Percentiles rank a stretch among this genome's conserved stretches.
phyloP scores from a whole-genome alignment of 1,140 invertebrate genomes.

The Drosophila triauraria region DNA sequence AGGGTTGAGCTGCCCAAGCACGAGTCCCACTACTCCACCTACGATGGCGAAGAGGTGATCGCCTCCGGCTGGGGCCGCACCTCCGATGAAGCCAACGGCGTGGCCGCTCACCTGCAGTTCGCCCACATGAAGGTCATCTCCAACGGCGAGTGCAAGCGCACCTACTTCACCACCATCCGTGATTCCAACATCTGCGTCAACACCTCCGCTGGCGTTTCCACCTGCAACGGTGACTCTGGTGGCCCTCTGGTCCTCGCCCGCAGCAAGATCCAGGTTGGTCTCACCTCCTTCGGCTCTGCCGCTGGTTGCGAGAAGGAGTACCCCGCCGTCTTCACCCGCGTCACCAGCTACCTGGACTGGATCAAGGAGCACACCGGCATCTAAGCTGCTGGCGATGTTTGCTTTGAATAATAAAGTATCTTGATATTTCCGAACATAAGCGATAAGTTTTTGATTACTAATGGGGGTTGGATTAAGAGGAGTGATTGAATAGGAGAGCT shows the following conservation, averaged over 20 bases:
- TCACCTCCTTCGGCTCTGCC: conserved; percentile 86
- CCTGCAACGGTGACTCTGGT: conserved; percentile 85
- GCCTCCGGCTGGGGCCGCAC: conserved; percentile 78
- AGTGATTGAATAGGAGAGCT: neutral
- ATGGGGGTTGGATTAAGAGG: neutral
- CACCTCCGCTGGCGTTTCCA: conserved; percentile 63
- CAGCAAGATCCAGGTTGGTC: conserved; percentile 83
- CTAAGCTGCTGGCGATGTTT: conserved; percentile 25
- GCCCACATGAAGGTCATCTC: conserved; percentile 64
- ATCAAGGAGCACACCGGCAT: conserved; percentile 82
- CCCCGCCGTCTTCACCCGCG: conserved; percentile 86
- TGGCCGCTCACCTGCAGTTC: conserved; percentile 64
- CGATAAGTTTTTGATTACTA: neutral
- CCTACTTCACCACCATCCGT: conserved; percentile 48
- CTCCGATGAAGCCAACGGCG: conserved; percentile 74
- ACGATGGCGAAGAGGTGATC: conserved; percentile 55
- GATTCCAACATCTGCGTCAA: conserved; percentile 67
- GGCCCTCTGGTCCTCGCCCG: conserved; percentile 84
- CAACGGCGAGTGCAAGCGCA: conserved; percentile 50
- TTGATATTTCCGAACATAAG: conserved; percentile 3
- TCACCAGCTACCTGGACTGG: conserved; percentile 87
- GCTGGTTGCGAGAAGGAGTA: conserved; percentile 85
- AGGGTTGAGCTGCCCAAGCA: conserved; percentile 54
- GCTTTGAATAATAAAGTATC: neutral
- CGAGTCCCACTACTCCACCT: conserved; percentile 53